A percentile compares a stretch with the other conserved stretches of the same genome.
phyloP scores from a whole-genome alignment of 1,140 invertebrate genomes.

The Zaprionus ghesquierei region DNA sequence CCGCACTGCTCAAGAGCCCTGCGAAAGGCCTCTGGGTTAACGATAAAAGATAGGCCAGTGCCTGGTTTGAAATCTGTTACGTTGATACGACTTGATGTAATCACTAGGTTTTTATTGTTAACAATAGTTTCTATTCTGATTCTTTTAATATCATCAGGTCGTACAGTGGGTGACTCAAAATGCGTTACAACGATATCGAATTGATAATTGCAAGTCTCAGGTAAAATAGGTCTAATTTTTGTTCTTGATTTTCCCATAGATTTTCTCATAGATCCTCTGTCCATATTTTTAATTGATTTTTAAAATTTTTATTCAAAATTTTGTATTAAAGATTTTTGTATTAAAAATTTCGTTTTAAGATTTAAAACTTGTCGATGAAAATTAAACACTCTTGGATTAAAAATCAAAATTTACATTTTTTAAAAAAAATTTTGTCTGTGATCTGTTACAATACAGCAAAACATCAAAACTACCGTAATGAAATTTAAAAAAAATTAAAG shows the following conservation, averaged over 20 bases:
- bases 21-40: neutral
- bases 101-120: neutral
- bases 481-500: neutral
- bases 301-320: neutral
- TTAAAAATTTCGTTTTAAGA: constrained; percentile 9
- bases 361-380: neutral
- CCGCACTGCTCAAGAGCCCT: neutral
- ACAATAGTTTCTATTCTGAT: neutral
- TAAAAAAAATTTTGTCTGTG: constrained; percentile 1
- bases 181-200: constrained; percentile 44
- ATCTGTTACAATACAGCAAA: neutral
- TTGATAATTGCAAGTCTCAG: constrained; percentile 19
- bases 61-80: neutral
- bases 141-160: neutral
- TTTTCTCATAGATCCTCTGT: neutral
- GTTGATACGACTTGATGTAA: constrained; percentile 8
- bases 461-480: neutral
- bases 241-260: too few species aligned
- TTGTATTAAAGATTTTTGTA: neutral
- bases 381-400: neutral
- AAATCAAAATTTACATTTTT: constrained; percentile 11
- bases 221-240: neutral
- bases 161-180: neutral
- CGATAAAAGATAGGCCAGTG: neutral
- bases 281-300: neutral